Conservation (phyloP, 2,113 vertebrate species). For the Aspiorhynchus laticeps region DNA sequence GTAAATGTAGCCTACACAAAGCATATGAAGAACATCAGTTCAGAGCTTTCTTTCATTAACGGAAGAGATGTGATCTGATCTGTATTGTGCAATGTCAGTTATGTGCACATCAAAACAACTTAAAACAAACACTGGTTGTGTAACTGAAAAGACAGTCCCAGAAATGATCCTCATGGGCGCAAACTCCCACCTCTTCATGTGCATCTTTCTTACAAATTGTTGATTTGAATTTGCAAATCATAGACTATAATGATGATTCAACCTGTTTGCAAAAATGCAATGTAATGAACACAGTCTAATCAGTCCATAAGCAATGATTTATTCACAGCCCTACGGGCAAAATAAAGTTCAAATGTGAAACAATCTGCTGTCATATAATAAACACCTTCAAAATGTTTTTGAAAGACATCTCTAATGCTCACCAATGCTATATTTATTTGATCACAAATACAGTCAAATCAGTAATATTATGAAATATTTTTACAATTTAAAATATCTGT, state of each 20-base stretch:
- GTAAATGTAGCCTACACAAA: not conserved
- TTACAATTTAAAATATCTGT: not conserved
- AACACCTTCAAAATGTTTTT: not conserved
- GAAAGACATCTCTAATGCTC: not conserved
- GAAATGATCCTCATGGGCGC: not conserved
- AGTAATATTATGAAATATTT: not conserved
- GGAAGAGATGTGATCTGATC: not conserved
- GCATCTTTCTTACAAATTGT: not conserved
- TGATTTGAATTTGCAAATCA: not conserved
- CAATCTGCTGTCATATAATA: not conserved
- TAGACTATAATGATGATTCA: not conserved
- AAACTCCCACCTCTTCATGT: not conserved
- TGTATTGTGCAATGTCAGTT: not conserved
- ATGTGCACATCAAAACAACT: not conserved
- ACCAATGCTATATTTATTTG: not conserved
- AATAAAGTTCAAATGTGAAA: not conserved
- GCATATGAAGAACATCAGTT: not conserved
- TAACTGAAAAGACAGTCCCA: not conserved
- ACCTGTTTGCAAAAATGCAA: not conserved
- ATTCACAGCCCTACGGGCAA: not conserved
- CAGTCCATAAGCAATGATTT: not conserved
- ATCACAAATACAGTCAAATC: not conserved
- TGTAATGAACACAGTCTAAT: not conserved
- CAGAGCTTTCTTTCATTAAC: not conserved
- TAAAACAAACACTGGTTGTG: slow-evolving; percentile 12